These are phyloP conservation scores for Eulemur rubriventer DNA, from an alignment of 2,797 vertebrate genomes.

Conservation along the genomic window DNA sequence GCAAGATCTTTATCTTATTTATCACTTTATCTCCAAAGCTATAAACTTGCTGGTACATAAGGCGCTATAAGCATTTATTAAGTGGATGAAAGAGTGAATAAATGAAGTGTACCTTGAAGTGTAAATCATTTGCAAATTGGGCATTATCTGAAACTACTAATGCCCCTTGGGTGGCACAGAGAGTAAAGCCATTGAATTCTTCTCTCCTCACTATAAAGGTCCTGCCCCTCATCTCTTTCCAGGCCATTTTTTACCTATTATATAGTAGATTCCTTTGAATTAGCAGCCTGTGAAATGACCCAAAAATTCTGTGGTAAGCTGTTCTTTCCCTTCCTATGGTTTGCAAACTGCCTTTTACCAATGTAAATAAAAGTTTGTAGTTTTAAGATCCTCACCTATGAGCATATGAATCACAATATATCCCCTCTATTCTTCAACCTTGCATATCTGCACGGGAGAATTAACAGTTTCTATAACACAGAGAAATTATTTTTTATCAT, in stretches of 20 bases:
- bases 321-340: not conserved
- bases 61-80: not conserved
- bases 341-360: constrained; percentile 25
- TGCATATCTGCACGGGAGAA: not conserved
- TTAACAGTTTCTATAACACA: not conserved
- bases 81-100: constrained; percentile 10
- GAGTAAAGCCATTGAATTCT: not conserved
- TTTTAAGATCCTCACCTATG: not conserved
- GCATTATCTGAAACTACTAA: not conserved
- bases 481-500: not conserved
- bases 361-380: not conserved
- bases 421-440: not conserved
- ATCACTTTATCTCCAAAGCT: constrained; percentile 7
- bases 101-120: not conserved
- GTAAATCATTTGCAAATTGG: not conserved
- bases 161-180: not conserved
- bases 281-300: constrained; percentile 40
- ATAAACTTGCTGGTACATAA: not conserved
- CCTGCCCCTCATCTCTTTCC: not conserved
- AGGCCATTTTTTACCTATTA: constrained; percentile 1
- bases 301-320: not conserved
- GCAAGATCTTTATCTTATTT: not conserved
- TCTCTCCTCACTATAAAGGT: not conserved
- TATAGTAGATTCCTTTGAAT: not conserved
- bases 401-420: not conserved